Percentiles rank a stretch among this genome's conserved stretches.
Evolutionary conservation across 30 jellyfish, hydroid and myxozoan genomes (phyloP).

Genomic region (Sanderia malayensis): DNA sequence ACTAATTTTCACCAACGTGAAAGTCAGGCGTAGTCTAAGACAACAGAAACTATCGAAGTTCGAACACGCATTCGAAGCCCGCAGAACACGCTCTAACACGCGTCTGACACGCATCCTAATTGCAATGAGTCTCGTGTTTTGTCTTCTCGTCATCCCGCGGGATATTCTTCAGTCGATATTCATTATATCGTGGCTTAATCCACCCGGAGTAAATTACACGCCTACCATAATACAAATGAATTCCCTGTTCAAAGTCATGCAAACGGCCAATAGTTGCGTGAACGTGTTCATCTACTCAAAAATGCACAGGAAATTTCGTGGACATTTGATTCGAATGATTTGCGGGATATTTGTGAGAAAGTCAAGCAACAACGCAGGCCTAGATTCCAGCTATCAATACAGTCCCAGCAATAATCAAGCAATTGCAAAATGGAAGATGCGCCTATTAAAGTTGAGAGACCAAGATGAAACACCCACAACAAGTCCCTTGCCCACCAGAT

Average conservation of each 20-base stretch:
- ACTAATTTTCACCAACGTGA: slow-evolving; percentile 57
- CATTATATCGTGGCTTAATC: slow-evolving; percentile 70
- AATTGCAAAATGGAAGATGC: slow-evolving; percentile 12
- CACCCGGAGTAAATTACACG: slow-evolving; percentile 50
- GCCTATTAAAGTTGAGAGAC: neutral
- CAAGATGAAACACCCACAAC: slow-evolving; percentile 26
- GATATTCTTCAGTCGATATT: slow-evolving; percentile 63
- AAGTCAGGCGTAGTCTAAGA: slow-evolving; percentile 35
- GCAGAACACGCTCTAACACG: slow-evolving; percentile 50
- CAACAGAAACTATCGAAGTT: slow-evolving; percentile 24
- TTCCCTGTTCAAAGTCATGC: slow-evolving; percentile 74
- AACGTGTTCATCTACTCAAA: slow-evolving; percentile 80
- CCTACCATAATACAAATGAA: slow-evolving; percentile 25
- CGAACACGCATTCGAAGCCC: slow-evolving; percentile 28
- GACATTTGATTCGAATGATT: slow-evolving; percentile 15
- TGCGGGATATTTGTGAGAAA: slow-evolving; percentile 5
- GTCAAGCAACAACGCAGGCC: neutral
- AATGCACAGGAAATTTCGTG: slow-evolving; percentile 72
- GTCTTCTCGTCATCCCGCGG: slow-evolving; percentile 78
- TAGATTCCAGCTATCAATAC: neutral
- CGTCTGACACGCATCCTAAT: slow-evolving; percentile 65
- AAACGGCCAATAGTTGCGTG: slow-evolving; percentile 88
- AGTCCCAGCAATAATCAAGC: too few relatives aligned
- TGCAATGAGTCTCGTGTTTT: slow-evolving; percentile 74
- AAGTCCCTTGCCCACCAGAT: slow-evolving; percentile 10